A percentile compares a stretch with the other conserved stretches of the same genome.
These are phyloP conservation scores for Stichopus chloronotus DNA, from an alignment of 35 echinoderm and acorn worm genomes.

Conservation along the genomic window DNA sequence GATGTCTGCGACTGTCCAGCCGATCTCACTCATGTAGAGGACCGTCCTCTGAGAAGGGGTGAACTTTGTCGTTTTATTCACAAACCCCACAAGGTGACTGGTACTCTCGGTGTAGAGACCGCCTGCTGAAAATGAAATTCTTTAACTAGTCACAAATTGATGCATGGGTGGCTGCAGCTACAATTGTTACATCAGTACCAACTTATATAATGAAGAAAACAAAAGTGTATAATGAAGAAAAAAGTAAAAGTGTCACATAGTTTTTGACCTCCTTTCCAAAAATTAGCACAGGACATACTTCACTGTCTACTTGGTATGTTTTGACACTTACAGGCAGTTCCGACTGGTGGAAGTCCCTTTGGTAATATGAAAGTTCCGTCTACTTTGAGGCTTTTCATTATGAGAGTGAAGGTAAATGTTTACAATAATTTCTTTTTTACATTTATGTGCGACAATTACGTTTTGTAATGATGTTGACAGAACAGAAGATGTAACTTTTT, in stretches of 20 bases:
- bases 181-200: background rate
- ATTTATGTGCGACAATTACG: too few relatives aligned
- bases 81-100: slow-evolving; percentile 43
- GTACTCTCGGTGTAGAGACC: slow-evolving; percentile 13
- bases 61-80: slow-evolving; percentile 53
- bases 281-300: too few relatives aligned
- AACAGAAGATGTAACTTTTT: too few relatives aligned
- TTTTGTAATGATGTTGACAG: too few relatives aligned
- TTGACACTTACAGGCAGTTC: too few relatives aligned
- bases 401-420: too few relatives aligned
- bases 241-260: background rate
- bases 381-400: too few relatives aligned
- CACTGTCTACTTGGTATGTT: too few relatives aligned
- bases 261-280: too few relatives aligned
- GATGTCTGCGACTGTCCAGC: slow-evolving; percentile 69
- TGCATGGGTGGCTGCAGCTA: background rate
- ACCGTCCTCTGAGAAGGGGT: slow-evolving; percentile 64
- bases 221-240: background rate
- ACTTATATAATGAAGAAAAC: background rate
- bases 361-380: too few relatives aligned
- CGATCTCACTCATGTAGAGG: slow-evolving; percentile 81
- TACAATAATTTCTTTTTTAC: too few relatives aligned
- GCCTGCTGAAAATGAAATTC: background rate
- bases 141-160: background rate
- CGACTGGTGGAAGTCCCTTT: too few relatives aligned